Conservation (phyloP, 2,113 vertebrate genomes). For the Bos javanicus region DNA sequence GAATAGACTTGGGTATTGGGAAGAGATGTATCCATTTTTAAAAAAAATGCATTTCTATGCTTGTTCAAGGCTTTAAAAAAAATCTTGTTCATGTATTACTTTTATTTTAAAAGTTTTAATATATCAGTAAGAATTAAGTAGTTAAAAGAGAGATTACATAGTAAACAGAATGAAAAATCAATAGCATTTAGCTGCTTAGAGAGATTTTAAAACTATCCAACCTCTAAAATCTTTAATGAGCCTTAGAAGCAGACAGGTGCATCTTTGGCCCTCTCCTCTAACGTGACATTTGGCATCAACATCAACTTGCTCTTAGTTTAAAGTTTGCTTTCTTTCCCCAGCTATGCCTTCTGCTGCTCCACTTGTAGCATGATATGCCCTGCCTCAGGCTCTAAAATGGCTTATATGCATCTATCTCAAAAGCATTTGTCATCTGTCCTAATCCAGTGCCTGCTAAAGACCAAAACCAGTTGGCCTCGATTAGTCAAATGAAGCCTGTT, state of each 20-base stretch:
- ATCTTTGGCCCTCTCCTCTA: conserved; percentile 17
- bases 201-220: not conserved
- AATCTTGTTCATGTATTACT: not conserved
- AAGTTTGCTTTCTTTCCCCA: conserved; percentile 49
- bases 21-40: not conserved
- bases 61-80: not conserved
- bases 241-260: conserved; percentile 40
- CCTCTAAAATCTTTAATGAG: not conserved
- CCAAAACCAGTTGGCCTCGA: conserved; percentile 75
- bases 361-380: conserved; percentile 70
- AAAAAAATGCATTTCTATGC: not conserved
- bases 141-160: not conserved
- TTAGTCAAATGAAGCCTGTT: conserved; percentile 71
- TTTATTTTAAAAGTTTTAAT: not conserved
- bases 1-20: not conserved
- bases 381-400: conserved; percentile 63
- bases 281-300: conserved; percentile 61
- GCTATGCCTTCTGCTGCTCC: not conserved
- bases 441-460: conserved; percentile 56
- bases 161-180: not conserved
- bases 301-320: conserved; percentile 51
- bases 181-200: not conserved
- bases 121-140: not conserved
- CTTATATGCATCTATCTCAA: conserved; percentile 64
- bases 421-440: conserved; percentile 77